phyloP scores from a whole-genome alignment of 2,797 vertebrate genomes.

The Phalloptychus januarius region DNA sequence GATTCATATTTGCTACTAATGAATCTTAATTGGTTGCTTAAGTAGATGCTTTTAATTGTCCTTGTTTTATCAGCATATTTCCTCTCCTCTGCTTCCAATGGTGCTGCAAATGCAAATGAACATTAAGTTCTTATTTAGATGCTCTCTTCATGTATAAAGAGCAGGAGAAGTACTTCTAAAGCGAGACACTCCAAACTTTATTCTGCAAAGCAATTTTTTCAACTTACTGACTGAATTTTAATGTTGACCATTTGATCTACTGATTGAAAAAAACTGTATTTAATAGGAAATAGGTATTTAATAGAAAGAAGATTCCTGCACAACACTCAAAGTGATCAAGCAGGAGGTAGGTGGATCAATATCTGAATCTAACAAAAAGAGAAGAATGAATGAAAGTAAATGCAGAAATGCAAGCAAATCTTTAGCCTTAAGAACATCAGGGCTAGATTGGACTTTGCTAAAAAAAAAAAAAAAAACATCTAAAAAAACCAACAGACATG shows the following conservation, averaged over 20 bases:
- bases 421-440: not conserved
- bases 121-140: not conserved
- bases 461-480: not conserved
- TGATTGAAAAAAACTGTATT: not conserved
- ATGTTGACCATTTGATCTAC: not conserved
- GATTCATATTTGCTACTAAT: not conserved
- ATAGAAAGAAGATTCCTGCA: not conserved
- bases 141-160: not conserved
- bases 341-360: not conserved
- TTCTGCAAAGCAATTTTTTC: not conserved
- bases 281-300: slow-evolving; percentile 8
- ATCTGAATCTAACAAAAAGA: not conserved
- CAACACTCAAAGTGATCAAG: not conserved
- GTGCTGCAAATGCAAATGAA: slow-evolving; percentile 8
- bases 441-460: not conserved
- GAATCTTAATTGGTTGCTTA: not conserved
- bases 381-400: not conserved
- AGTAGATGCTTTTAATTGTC: not conserved
- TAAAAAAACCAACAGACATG: not conserved
- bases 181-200: not conserved
- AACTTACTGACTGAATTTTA: not conserved
- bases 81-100: not conserved
- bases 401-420: not conserved
- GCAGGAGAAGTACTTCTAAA: not conserved
- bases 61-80: not conserved